Evolutionary conservation across 2,797 vertebrate genomes (phyloP).

Genomic region (Cyprinella venusta): DNA sequence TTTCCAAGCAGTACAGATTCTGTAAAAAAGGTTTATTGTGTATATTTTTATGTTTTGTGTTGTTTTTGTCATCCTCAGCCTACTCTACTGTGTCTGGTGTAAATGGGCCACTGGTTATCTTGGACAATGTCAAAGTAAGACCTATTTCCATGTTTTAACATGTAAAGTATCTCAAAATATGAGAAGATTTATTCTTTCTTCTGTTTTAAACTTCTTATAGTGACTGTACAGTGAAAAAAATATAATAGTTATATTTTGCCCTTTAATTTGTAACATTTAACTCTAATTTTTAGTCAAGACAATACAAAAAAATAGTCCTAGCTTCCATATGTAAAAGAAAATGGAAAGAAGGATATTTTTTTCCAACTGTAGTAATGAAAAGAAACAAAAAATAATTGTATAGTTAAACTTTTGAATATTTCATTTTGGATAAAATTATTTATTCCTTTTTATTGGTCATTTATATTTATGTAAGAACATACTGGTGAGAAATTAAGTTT

Average conservation of each 20-base stretch:
- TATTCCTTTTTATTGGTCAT: not conserved
- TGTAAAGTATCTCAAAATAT: conserved; percentile 9
- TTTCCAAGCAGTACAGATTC: not conserved
- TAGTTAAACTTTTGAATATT: not conserved
- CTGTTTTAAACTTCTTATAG: conserved; percentile 3
- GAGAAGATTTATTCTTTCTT: not conserved
- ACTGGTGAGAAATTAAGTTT: not conserved
- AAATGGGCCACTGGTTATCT: conserved; percentile 83
- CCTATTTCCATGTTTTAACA: not conserved
- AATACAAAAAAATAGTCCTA: not conserved
- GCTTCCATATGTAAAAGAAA: not conserved
- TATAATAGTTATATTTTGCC: not conserved
- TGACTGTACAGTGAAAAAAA: not conserved
- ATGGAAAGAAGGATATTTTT: not conserved
- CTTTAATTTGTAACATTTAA: not conserved
- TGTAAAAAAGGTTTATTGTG: not conserved
- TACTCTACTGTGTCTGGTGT: conserved; percentile 85
- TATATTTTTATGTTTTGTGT: not conserved
- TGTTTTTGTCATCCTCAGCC: conserved; percentile 67
- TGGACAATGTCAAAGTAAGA: conserved; percentile 84
- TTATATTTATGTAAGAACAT: not conserved
- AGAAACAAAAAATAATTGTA: not conserved
- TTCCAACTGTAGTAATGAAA: not conserved
- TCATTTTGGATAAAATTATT: not conserved
- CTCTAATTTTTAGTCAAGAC: not conserved